These are phyloP conservation scores for Antigone vipio DNA, from an alignment of 2,113 vertebrate genomes.

Conservation along the genomic window DNA sequence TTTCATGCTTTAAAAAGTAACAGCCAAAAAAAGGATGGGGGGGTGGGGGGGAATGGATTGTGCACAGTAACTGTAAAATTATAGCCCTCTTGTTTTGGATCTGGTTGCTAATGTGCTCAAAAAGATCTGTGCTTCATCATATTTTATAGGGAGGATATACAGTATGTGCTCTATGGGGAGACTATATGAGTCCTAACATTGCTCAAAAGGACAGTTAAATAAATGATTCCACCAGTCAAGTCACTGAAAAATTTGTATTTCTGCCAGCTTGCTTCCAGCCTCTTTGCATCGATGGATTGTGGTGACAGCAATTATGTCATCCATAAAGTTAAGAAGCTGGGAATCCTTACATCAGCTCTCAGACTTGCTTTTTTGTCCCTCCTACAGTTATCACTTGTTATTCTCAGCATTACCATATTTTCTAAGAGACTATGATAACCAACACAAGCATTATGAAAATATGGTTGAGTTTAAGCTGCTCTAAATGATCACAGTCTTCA, in stretches of 20 bases:
- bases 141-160: conserved; percentile 47
- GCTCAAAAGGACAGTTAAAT: conserved; percentile 55
- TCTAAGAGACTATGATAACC: conserved; percentile 19
- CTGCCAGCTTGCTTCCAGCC: conserved; percentile 52
- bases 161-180: conserved; percentile 30
- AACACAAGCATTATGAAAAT: conserved; percentile 11
- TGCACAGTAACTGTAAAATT: conserved; percentile 50
- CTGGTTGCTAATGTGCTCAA: conserved; percentile 52
- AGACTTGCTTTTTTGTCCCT: conserved; percentile 41
- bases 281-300: conserved; percentile 8
- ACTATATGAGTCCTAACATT: conserved; percentile 18
- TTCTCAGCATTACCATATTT: conserved; percentile 22
- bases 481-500: neutral
- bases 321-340: conserved; percentile 27
- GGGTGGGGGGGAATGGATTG: neutral
- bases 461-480: neutral
- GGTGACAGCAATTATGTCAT: conserved; percentile 67
- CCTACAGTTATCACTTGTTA: conserved; percentile 52
- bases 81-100: conserved; percentile 56
- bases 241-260: conserved; percentile 41
- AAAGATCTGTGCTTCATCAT: conserved; percentile 52
- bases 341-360: conserved; percentile 47
- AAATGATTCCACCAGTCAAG: conserved; percentile 58
- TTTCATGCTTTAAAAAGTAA: conserved; percentile 35
- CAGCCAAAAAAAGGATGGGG: conserved; percentile 7